Base-by-base conservation (phyloP, 2,888 invertebrate species). In the Caenorhabditis sulstoni region DNA sequence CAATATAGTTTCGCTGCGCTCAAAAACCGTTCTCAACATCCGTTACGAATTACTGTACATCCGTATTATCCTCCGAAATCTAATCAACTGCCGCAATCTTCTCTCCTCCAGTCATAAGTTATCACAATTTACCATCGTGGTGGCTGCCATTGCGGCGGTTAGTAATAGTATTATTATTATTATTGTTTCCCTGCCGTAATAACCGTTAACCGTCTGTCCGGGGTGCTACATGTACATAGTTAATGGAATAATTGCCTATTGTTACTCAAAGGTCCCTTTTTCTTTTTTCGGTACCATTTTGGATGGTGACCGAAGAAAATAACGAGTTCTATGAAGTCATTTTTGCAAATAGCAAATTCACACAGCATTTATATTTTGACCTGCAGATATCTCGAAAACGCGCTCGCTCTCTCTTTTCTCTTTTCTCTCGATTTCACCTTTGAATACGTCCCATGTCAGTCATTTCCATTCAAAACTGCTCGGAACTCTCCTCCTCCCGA, bases 191-290 rank as follows among this genome's bases (percentile, higher is more conserved):
- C 50, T 64, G 64, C 64, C 35, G 73, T 73, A 73, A 73, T 73
- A 73, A 64, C 73, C 64, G 73, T 52, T 73, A 58, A 64, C 64
- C 64, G 64, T 58, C 64, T 64, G 73, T 62, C 55, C 62, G 49
- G 47, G 57, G 71, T 64, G 71, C 71, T 62, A 62, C 62, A 76
- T 70, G 65, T 77, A 70, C 70, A 77, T 77, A 65, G 65, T 77
- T 59, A 65, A 78, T 78, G 44, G 35, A 61, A 55, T 78, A 78
- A 78, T 78, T 78, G 66, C 61, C 71, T 66, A 70, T 78, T 78
- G 78, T 78, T 78, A 71, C 53, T 53, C 35, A 53, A 45, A 57
- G 71, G 71, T 57, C 71, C 64, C 49, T 39, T 58, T 64, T 64
- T 64, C 64, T 64, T 64, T 64, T 44, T 18, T 45, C 35, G 20